Evolutionary conservation across 2,888 invertebrate species (phyloP), one percentile per base, ranked within the genome.

Genomic region (Tinea semifulvella): DNA sequence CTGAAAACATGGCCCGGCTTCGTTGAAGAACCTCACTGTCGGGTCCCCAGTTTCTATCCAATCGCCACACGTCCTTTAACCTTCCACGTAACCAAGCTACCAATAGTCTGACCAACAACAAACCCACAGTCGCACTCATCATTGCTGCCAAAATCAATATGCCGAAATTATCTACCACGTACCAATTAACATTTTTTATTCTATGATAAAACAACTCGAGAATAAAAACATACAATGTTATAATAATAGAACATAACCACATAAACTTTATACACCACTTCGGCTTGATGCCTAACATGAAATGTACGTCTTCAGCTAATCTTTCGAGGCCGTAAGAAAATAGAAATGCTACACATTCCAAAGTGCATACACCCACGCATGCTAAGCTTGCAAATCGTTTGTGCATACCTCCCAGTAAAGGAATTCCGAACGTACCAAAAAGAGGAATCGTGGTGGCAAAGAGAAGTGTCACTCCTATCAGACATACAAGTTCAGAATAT

Each of bases 1-100:
- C 75, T 1, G 68, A 63, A 54, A 81, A 81, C 81, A 81, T 79
- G 1, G 67, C 69, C 38, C 81, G 60, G 48, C 81, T 80, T 2
- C 79, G 58, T 48, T 60, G 60, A 40, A 81, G 53, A 8, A 77
- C 45, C 1, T 67, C 66, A 38, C 54, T 63, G 19, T 53, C 56
- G 0, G 81, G 80, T 0, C 76, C 77, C 81, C 81, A 81, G 2
- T 50, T 50, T 1, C 58, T 51, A 31, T 73, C 63, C 46, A 75
- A 42, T 8, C 49, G 45, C 2, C 69, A n/a, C 43, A 47, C 47
- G 1, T 56, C 53, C 3, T 39, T 19, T 22, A 64, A 56, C 36
- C 49, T 52, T 36, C 49, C 52, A 1, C 59, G 61, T 35, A 48
- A 61, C 35, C 51, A 58, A 2, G 51, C 48, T 4, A 60, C 68